Percentiles rank a stretch among this genome's conserved stretches.
phyloP scores from a whole-genome alignment of 2,113 vertebrate genomes.

The Chlorodrepanis virens region DNA sequence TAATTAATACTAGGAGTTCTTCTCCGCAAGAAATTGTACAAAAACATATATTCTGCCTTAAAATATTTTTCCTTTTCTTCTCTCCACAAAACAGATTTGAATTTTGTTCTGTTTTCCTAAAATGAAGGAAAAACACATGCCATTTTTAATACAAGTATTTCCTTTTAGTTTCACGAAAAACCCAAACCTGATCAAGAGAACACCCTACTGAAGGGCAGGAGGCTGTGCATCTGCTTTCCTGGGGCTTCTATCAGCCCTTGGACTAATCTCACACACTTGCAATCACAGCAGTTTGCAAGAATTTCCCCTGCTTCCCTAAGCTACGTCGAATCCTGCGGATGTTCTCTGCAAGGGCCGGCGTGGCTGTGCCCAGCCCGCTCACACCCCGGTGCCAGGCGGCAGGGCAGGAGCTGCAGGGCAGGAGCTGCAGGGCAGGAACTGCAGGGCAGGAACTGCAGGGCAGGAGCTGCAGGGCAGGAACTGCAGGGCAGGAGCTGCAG shows the following conservation, averaged over 20 bases:
- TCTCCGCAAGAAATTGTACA: background rate
- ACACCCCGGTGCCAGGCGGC: accelerated
- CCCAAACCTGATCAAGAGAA: background rate
- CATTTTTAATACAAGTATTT: background rate
- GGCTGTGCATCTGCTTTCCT: background rate
- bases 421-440: background rate
- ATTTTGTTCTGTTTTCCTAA: background rate
- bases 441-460: too few species aligned
- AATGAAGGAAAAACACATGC: background rate
- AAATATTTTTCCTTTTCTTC: background rate
- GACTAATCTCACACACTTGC: background rate
- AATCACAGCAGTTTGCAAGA: background rate
- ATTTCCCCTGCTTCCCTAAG: background rate
- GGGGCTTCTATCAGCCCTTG: background rate
- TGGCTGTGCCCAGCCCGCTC: background rate
- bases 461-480: background rate
- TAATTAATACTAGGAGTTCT: background rate
- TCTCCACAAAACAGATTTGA: background rate
- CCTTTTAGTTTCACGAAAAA: background rate
- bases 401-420: too few species aligned
- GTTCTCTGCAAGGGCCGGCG: background rate
- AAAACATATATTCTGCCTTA: background rate
- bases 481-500: background rate
- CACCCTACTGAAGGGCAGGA: background rate
- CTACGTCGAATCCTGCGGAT: background rate